Evolutionary conservation across 2,797 vertebrate genomes (phyloP), one percentile per base, ranked within the genome.

Genomic region (Garrulus glandarius): DNA sequence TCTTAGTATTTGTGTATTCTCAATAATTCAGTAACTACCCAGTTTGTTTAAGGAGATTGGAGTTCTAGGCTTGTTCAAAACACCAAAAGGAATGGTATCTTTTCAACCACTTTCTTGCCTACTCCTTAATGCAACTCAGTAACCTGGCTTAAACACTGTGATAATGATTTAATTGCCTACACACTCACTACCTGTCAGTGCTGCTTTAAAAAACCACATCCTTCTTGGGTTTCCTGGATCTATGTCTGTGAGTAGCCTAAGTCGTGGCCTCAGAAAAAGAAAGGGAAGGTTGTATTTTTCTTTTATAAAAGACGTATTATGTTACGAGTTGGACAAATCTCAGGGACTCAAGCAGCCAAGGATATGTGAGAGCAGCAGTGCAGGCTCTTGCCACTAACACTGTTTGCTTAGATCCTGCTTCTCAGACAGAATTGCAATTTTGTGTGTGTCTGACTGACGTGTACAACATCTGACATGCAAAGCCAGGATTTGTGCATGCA

Each of bases 211-310:
- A 79, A 81, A 23, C 3, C 53, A 86, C 24, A 84, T 57, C n/a
- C 18, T 84, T 90, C 55, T 88, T 55, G 23, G 10, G n/a, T 86
- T 90, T 96, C 77, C 74, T 86, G 79, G 46, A 32, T 34, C 47
- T 37, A 39, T 13, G 1, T 41, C 50, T 60, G 23, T 57, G 13
- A 41, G 26, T 55, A 81, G 61, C 61, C 32, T 53, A 79, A 44
- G 50, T 60, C 44, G 36, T 24, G 37, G 43, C 46, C 59, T 84
- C 43, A 70, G 44, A 53, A 85, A 79, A 80, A 90, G 21, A 78
- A 84, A 63, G 18, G 21, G 16, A 56, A 77, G 32, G 29, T 26
- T 74, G 14, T 32, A 70, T 75, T 61, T 41, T 59, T 15, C n/a
- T 68, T 57, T 75, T 70, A 60, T 43, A n/a, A 53, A 67, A 82